Evolutionary conservation across 2,888 invertebrate species (phyloP).

Genomic region (Tinea trinotella): DNA sequence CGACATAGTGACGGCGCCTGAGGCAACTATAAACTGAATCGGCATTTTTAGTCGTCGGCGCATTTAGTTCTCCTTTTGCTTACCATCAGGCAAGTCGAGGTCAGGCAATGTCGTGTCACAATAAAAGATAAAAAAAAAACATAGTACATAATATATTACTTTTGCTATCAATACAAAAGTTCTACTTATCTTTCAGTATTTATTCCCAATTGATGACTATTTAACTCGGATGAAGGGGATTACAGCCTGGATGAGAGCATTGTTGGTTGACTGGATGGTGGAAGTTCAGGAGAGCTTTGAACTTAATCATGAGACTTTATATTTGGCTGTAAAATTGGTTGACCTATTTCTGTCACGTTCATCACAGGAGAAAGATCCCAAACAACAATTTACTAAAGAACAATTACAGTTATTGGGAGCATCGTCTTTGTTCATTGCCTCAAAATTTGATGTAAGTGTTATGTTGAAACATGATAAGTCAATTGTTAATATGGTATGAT

Average conservation of each 20-base stretch:
- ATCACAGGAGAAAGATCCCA: slow-evolving; percentile 38
- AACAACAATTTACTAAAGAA: slow-evolving; percentile 80
- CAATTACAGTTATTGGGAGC: slow-evolving; percentile 93
- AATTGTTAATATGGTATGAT: too few relatives aligned
- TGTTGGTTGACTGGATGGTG: slow-evolving; percentile 99
- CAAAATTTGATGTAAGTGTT: slow-evolving; percentile 92
- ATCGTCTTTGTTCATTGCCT: slow-evolving; percentile 92
- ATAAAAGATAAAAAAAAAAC: too few relatives aligned
- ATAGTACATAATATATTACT: too few relatives aligned
- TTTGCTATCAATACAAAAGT: too few relatives aligned
- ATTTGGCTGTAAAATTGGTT: slow-evolving; percentile 95
- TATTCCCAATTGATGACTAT: slow-evolving; percentile 86
- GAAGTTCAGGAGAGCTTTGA: slow-evolving; percentile 98
- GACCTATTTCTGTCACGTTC: slow-evolving; percentile 84
- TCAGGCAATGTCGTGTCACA: too few relatives aligned
- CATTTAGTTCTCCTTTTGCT: too few relatives aligned
- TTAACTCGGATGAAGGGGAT: slow-evolving; percentile 84
- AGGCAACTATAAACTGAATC: too few relatives aligned
- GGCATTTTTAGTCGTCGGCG: too few relatives aligned
- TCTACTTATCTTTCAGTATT: too few relatives aligned
- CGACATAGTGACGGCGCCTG: too few relatives aligned
- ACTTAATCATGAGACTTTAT: slow-evolving; percentile 97
- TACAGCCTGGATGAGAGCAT: slow-evolving; percentile 89
- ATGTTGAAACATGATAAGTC: too few relatives aligned
- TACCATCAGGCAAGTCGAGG: too few relatives aligned